phyloP scores from a whole-genome alignment of 2,113 vertebrate species.

The Cyanoramphus novaezelandiae region DNA sequence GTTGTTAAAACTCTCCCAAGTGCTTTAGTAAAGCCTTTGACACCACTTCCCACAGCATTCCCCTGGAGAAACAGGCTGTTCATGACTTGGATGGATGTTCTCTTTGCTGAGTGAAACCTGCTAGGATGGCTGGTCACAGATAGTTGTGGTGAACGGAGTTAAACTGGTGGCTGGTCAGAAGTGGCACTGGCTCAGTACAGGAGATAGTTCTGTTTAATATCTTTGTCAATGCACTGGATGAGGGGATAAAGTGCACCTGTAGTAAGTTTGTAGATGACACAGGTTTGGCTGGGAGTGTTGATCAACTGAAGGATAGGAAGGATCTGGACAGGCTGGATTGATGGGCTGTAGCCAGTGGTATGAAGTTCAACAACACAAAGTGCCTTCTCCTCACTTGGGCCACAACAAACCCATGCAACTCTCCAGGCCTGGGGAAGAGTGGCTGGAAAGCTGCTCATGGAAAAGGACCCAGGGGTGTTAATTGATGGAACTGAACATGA shows the following conservation, averaged over 20 bases:
- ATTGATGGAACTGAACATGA: neutral
- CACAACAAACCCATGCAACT: neutral
- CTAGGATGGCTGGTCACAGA: neutral
- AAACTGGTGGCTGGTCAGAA: neutral
- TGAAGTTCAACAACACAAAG: neutral
- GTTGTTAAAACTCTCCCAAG: neutral
- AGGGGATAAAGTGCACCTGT: neutral
- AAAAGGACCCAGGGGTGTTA: neutral
- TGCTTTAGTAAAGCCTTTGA: neutral
- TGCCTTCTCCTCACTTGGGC: neutral
- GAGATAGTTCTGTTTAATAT: neutral
- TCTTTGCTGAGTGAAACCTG: neutral
- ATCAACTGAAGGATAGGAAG: neutral
- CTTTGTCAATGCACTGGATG: neutral
- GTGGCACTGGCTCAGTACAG: neutral
- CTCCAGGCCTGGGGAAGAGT: neutral
- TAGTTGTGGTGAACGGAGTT: neutral
- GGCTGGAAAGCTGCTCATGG: neutral
- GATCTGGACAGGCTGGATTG: neutral
- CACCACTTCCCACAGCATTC: neutral
- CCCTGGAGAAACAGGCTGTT: neutral
- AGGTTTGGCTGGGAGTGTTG: neutral
- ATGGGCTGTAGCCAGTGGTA: neutral
- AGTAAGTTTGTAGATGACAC: neutral
- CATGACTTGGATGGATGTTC: neutral